Conservation (phyloP, 2,888 invertebrate species). For the Melangyna quadrimaculata region DNA sequence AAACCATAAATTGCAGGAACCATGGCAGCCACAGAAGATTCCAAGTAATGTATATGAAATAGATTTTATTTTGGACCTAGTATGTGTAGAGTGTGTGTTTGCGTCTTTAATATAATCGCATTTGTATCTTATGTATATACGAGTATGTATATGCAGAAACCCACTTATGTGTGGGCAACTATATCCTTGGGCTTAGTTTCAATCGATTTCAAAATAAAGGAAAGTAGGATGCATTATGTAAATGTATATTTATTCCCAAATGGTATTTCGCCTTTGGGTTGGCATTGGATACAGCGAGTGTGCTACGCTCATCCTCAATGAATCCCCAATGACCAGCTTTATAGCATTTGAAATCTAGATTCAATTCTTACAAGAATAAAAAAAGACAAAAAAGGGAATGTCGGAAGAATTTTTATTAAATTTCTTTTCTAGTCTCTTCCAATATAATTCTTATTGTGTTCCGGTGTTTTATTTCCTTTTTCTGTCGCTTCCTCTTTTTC, state of each 20-base stretch:
- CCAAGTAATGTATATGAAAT: slow-evolving; percentile 41
- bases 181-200: slow-evolving; percentile 52
- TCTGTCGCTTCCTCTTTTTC: slow-evolving; percentile 23
- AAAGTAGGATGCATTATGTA: slow-evolving; percentile 54
- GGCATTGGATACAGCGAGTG: background rate
- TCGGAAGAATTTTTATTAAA: slow-evolving; percentile 69
- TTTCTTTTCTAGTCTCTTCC: slow-evolving; percentile 58
- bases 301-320: background rate
- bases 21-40: slow-evolving; percentile 21
- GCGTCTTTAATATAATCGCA: background rate
- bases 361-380: slow-evolving; percentile 22
- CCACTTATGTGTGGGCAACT: background rate
- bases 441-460: slow-evolving; percentile 60
- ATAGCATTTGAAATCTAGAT: slow-evolving; percentile 49
- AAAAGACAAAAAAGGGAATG: slow-evolving; percentile 40
- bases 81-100: slow-evolving; percentile 10
- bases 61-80: slow-evolving; percentile 37
- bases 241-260: slow-evolving; percentile 42
- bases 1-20: slow-evolving; percentile 32
- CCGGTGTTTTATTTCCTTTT: slow-evolving; percentile 8
- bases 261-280: slow-evolving; percentile 39
- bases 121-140: background rate
- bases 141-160: background rate
- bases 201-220: slow-evolving; percentile 58
- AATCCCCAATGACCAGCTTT: slow-evolving; percentile 44